These are phyloP conservation scores for Nectonema munidae DNA, from an alignment of 2,888 invertebrate species.

Conservation along the genomic window DNA sequence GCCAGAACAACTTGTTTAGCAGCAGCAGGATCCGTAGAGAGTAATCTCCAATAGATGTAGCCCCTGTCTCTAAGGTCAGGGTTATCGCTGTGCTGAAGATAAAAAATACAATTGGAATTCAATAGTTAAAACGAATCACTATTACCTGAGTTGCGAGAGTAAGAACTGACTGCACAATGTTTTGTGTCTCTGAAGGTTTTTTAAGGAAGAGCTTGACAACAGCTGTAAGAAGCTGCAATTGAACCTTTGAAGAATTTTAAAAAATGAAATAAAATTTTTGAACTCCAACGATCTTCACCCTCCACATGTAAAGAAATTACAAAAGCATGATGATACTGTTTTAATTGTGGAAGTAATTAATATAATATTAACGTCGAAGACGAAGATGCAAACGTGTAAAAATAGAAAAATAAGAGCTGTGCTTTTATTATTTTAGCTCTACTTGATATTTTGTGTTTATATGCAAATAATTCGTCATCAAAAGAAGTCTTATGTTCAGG, in stretches of 20 bases:
- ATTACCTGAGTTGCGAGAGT: conserved; percentile 26
- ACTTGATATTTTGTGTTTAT: no score
- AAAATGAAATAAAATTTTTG: conserved; percentile 9
- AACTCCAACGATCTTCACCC: not conserved
- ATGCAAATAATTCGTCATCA: no score
- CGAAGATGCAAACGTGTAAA: no score
- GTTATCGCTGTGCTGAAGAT: conserved; percentile 49
- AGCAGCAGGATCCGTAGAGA: conserved; percentile 92
- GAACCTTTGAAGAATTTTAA: no score
- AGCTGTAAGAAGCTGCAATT: conserved; percentile 73
- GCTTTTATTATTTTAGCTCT: no score
- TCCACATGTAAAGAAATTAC: conserved; percentile 2
- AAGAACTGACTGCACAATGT: conserved; percentile 58
- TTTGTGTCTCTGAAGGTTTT: conserved; percentile 85
- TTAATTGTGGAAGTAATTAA: conserved; percentile 1
- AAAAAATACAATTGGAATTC: not conserved
- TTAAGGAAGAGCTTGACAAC: conserved; percentile 93
- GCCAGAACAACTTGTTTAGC: conserved; percentile 95
- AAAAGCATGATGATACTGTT: no score
- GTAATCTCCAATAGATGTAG: conserved; percentile 89
- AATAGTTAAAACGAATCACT: conserved; percentile 1
- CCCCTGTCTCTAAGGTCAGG: conserved; percentile 88
- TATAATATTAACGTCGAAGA: conserved; percentile 6
- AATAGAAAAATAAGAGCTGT: no score
- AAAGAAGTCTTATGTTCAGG: no score